Base-by-base conservation (phyloP, 1,140 invertebrate species). In the Drosophila suzukii region DNA sequence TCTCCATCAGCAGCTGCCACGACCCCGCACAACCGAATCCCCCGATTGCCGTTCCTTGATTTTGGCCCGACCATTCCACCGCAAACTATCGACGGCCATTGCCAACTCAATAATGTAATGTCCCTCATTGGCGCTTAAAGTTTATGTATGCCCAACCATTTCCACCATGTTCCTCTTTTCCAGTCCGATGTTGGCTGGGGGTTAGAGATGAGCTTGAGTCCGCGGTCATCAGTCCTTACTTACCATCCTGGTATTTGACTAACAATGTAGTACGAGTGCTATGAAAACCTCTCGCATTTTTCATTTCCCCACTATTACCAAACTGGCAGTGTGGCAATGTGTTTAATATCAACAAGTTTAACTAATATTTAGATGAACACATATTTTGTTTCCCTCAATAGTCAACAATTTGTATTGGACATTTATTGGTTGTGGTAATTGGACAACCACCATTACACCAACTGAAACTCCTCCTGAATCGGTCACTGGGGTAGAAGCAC, bases 41-140 rank as follows among this genome's bases (percentile, higher is more conserved):
- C 27, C 30, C 11, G 13, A 8, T 20, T 20, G 20, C 20, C 20
- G 20, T 20, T 20, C 20, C 20, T 20, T 20, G 20, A 20, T 24
- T 49, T 30, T 11, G 17, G 44, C 11, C 6, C 41, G 8, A 36
- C 56, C 54, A 75, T 58, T 71, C 38, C 43, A 71, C 74, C 75
- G 44, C 56, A 77, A 70, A 61, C 62, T 59, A 76, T 86, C 78
- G 74, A 70, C 73, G 82, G 46, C 61, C 81, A 81, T 65, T 66
- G 67, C 65, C 78, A 82, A 76, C 83, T 88, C 75, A 86, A 86
- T 86, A 86, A 86, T 88, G 79, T 74, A 76, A 82, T 79, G 79
- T 83, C 72, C 84, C 79, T 73, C 84, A 80, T 88, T 83, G 83
- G 81, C 76, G 75, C 85, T 86, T 88, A 70, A 76, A 72, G 83